phyloP scores from a whole-genome alignment of 2,888 invertebrate genomes.

The Cremastobaeus sp. region DNA sequence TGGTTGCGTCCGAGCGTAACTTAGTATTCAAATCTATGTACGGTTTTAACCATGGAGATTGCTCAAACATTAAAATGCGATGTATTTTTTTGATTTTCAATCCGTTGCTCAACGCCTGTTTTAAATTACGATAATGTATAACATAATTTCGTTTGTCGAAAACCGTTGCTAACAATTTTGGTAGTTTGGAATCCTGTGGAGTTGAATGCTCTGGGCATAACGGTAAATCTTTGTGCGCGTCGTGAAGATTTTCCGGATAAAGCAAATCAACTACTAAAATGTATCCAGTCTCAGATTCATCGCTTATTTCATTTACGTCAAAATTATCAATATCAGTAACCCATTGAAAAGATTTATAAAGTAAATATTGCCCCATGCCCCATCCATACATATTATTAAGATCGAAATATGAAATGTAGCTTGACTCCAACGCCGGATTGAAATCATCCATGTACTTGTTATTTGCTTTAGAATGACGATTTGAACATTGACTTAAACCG shows the following conservation, averaged over 20 bases:
- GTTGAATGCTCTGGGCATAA: not conserved
- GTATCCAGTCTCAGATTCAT: not conserved
- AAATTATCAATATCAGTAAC: too few species aligned
- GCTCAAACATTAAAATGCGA: conserved; percentile 69
- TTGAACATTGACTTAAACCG: conserved; percentile 6
- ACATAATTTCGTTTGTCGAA: conserved; percentile 61
- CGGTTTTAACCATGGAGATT: conserved; percentile 68
- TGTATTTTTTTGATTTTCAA: conserved; percentile 65
- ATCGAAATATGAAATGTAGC: too few species aligned
- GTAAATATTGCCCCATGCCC: too few species aligned
- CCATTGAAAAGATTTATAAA: too few species aligned
- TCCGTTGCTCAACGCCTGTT: conserved; percentile 65
- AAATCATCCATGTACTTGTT: too few species aligned
- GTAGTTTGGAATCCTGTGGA: not conserved
- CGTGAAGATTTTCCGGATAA: not conserved
- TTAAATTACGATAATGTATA: conserved; percentile 70
- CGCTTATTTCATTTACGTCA: too few species aligned
- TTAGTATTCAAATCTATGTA: conserved; percentile 67
- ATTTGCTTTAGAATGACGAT: not conserved
- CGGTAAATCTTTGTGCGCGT: not conserved
- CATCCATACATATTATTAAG: too few species aligned
- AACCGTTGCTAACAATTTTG: conserved; percentile 10
- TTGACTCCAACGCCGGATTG: too few species aligned
- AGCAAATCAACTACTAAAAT: conserved; percentile 6
- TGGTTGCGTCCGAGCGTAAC: conserved; percentile 67